Evolutionary conservation across 2,888 invertebrate species (phyloP).

Genomic region (Pyrocoelia pectoralis): DNA sequence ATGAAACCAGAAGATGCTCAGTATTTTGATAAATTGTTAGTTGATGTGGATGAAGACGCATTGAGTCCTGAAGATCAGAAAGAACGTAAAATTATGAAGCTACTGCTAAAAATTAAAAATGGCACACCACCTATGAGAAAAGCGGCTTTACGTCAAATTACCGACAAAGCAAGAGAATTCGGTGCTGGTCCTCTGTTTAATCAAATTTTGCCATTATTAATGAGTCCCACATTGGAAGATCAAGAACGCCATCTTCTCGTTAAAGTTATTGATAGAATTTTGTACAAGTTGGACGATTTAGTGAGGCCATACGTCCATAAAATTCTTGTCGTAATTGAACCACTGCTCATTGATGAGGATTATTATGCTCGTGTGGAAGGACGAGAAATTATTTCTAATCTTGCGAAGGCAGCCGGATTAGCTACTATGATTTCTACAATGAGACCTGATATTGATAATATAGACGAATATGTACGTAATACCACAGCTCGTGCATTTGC

Average conservation of each 20-base stretch:
- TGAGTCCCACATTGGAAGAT: conserved; percentile 99
- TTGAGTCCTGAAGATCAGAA: conserved; percentile 96
- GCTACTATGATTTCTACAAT: conserved; percentile 99
- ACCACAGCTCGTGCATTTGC: conserved; percentile 99
- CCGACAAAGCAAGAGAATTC: conserved; percentile 97
- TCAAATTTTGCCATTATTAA: conserved; percentile 97
- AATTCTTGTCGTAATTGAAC: conserved; percentile 99
- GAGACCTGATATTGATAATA: conserved; percentile 99
- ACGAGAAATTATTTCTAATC: conserved; percentile 97
- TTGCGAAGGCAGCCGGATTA: conserved; percentile 98
- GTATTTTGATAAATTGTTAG: conserved; percentile 97
- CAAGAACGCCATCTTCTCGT: conserved; percentile 98
- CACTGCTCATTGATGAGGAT: conserved; percentile 98
- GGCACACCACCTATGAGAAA: conserved; percentile 99
- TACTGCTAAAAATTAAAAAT: conserved; percentile 97
- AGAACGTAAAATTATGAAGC: conserved; percentile 99
- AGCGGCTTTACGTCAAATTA: conserved; percentile 95
- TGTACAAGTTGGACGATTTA: conserved; percentile 97
- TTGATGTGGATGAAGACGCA: conserved; percentile 97
- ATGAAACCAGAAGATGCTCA: conserved; percentile 99
- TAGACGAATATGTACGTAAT: conserved; percentile 98
- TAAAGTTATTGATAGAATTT: conserved; percentile 97
- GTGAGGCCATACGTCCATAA: conserved; percentile 99
- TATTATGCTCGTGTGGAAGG: conserved; percentile 99
- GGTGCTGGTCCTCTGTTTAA: conserved; percentile 99